Percentiles rank a stretch among this genome's conserved stretches.
Evolutionary conservation across 2,113 vertebrate genomes (phyloP).

Genomic region (Apodemus speciosus): DNA sequence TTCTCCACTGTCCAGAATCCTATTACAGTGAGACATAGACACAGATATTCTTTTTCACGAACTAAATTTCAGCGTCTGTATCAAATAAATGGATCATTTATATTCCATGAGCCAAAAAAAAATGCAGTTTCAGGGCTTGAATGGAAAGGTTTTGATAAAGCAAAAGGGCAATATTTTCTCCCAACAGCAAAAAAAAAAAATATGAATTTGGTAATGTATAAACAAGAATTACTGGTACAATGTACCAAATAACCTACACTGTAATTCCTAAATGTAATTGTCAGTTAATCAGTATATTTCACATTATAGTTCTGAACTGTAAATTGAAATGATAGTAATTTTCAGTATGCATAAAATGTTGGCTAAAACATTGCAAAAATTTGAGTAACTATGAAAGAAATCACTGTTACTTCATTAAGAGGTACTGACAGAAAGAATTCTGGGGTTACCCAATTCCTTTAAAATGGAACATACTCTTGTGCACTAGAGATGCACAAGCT

Average conservation of each 20-base stretch:
- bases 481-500: neutral
- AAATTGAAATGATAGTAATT: constrained; percentile 15
- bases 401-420: neutral
- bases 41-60: constrained; percentile 36
- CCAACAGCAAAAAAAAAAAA: neutral
- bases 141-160: constrained; percentile 43
- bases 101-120: constrained; percentile 56
- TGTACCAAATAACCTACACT: neutral
- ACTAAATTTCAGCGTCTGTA: constrained; percentile 52
- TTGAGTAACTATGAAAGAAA: neutral
- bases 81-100: constrained; percentile 42
- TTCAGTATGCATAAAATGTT: neutral
- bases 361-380: constrained; percentile 20
- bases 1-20: constrained; percentile 22
- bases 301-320: neutral
- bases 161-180: neutral
- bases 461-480: neutral
- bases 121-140: constrained; percentile 33
- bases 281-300: constrained; percentile 25
- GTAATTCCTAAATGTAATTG: neutral
- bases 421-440: neutral
- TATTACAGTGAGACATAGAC: constrained; percentile 48
- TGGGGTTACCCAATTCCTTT: neutral
- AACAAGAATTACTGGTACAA: neutral
- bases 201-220: constrained; percentile 9